phyloP scores from a whole-genome alignment of 2,888 invertebrate species.

The Nomada lathburiana region DNA sequence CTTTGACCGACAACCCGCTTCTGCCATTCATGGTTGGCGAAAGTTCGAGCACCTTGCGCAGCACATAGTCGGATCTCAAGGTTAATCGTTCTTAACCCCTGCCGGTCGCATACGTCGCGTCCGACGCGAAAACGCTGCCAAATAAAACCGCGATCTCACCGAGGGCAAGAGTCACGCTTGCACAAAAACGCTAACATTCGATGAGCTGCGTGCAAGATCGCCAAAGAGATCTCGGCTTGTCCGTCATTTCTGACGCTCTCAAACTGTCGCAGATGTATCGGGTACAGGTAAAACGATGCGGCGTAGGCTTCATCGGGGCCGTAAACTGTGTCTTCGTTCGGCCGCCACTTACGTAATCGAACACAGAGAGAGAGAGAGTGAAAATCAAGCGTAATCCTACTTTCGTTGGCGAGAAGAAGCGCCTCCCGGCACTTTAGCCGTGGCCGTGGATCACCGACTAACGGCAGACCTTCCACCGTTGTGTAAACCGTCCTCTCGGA shows the following conservation, averaged over 20 bases:
- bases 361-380: slow-evolving; percentile 81
- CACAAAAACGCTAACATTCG: too few species aligned
- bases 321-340: slow-evolving; percentile 75
- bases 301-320: slow-evolving; percentile 79
- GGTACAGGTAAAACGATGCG: too few species aligned
- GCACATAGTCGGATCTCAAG: slow-evolving; percentile 10
- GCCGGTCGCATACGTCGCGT: too few species aligned
- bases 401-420: slow-evolving; percentile 79
- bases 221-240: too few species aligned
- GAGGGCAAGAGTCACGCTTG: slow-evolving; percentile 69
- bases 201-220: too few species aligned
- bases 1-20: slow-evolving; percentile 57
- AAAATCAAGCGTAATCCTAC: slow-evolving; percentile 82
- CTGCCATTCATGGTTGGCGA: slow-evolving; percentile 64
- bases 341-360: slow-evolving; percentile 80
- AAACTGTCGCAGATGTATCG: too few species aligned
- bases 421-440: slow-evolving; percentile 70
- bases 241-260: too few species aligned
- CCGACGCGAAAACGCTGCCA: too few species aligned
- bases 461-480: slow-evolving; percentile 66
- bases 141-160: background rate
- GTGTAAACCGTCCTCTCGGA: slow-evolving; percentile 42
- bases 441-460: slow-evolving; percentile 67
- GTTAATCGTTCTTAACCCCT: background rate
- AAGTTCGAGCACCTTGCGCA: slow-evolving; percentile 53